Evolutionary conservation across 2,797 vertebrate genomes (phyloP), one percentile per base, ranked within the genome.

Genomic region (Aeoliscus strigatus): DNA sequence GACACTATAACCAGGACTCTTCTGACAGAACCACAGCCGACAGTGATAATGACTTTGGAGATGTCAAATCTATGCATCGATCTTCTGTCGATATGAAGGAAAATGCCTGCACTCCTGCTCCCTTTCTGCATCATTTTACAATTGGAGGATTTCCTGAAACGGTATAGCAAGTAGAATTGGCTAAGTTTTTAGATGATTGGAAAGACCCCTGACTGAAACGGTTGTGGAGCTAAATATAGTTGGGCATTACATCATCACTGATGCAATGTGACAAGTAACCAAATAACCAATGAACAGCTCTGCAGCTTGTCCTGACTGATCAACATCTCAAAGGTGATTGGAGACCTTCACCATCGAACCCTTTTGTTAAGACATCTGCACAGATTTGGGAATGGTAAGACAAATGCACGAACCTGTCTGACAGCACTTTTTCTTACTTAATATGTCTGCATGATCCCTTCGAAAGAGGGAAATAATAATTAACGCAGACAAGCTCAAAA

Each of bases 301-400:
- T 17, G 34, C 14, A 27, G 60, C 53, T 60, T 2, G 21, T 26
- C 43, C 14, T 2, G 23, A 58, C 25, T 8, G 51, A 49, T 18
- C 51, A 21, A 26, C 45, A 49, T 44, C 44, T 61, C 34, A 14
- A 26, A 21, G 43, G 33, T 6, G 41, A 56, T 38, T n/a, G 38
- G 29, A 62, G 55, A 65, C 48, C 15, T 53, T 34, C 47, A 51
- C 37, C n/a, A 52, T 35, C 25, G 4, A 6, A 45, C 49, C 47
- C 35, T 53, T 29, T 28, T 18, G 25, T 80, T 81, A 79, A 82
- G 71, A 82, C 70, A 73, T 75, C 42, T 39, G 52, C 55, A 69
- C 33, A 43, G 28, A 54, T 51, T 76, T 55, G 34, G 40, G 54
- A 64, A 76, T 53, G 33, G 65, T 64, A 72, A 66, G 60, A 49